Evolutionary conservation across 35 echinoderm and acorn worm genomes (phyloP), one percentile per base, ranked within the genome.

Genomic region (Diadema setosum): DNA sequence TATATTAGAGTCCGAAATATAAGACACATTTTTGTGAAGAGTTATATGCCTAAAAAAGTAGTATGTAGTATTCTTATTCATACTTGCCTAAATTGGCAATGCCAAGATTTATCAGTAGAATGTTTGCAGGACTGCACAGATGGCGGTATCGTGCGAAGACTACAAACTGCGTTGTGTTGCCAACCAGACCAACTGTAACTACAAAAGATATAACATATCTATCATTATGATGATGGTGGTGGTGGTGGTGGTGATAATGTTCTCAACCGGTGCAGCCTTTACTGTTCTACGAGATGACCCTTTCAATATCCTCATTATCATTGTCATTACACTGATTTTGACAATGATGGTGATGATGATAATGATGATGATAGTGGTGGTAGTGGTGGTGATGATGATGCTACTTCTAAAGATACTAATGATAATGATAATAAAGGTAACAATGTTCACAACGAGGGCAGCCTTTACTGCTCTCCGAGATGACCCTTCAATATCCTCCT

Each of bases 71-170:
- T 75, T 20, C 11, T 17, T 73, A 4, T 15, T 27, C 24, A 49
- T 8, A 83, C 87, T 82, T 65, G 83, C 87, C 76, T 46, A 89
- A 35, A 39, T 89, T 89, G 2, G 87, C 87, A 37, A 82, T 20
- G 2, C 46, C 30, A 8, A 89, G 80, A 65, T 37, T 43, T n/a
- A 90, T 3, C 9, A 90, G 75, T 0, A 90, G 46, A 45, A 23
- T 56, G 56, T 90, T 90, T 32, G 52, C 27, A 15, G 87, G 76
- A 42, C 75, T 90, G 2, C 75, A 39, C 3, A 90, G 87, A 20
- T 82, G 78, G 18, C 80, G 42, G 87, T 82, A 90, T 21, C 39
- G 64, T 21, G 39, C 40, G 45, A 90, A 90, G 75, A 90, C 80
- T 2, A 17, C 14, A 4, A 82, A 29, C 3, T 82, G 46, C 9